A percentile compares a stretch with the other conserved stretches of the same genome.
Conservation (phyloP, 2,797 vertebrate species). For the Cryptoblepharus egeriae region DNA sequence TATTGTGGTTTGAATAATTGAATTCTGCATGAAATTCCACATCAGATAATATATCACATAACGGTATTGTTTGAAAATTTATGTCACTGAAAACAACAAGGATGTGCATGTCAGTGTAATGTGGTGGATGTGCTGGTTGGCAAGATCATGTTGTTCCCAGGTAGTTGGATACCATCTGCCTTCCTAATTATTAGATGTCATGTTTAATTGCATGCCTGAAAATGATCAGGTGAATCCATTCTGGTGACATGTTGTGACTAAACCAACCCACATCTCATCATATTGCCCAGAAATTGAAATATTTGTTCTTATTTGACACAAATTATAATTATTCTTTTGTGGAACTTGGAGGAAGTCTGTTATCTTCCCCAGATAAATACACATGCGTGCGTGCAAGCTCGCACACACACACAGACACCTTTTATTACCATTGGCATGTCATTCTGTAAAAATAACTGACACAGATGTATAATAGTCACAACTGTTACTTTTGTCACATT, state of each 20-base stretch:
- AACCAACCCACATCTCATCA: conserved; percentile 47
- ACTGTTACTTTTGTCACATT: conserved; percentile 48
- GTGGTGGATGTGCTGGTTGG: conserved; percentile 19
- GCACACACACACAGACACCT: conserved; percentile 17
- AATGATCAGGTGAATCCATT: conserved; percentile 46
- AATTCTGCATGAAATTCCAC: too few relatives aligned
- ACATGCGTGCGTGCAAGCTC: conserved; percentile 5
- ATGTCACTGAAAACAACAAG: background rate
- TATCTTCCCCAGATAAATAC: conserved; percentile 31
- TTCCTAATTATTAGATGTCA: conserved; percentile 71
- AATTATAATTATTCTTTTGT: conserved; percentile 61
- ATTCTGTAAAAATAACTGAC: conserved; percentile 16
- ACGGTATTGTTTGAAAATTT: background rate
- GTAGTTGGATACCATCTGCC: conserved; percentile 45
- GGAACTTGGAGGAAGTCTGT: conserved; percentile 47
- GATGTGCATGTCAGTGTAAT: background rate
- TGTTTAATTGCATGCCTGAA: conserved; percentile 62
- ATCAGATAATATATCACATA: too few relatives aligned
- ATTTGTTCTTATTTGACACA: conserved; percentile 58
- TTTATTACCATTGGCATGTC: conserved; percentile 46
- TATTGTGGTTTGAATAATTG: too few relatives aligned
- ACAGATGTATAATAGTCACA: conserved; percentile 45
- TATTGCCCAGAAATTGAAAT: conserved; percentile 66
- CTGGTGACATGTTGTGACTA: conserved; percentile 66
- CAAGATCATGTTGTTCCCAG: background rate